phyloP scores from a whole-genome alignment of 92 coral and sea anemone species.

The Desmophyllum pertusum region DNA sequence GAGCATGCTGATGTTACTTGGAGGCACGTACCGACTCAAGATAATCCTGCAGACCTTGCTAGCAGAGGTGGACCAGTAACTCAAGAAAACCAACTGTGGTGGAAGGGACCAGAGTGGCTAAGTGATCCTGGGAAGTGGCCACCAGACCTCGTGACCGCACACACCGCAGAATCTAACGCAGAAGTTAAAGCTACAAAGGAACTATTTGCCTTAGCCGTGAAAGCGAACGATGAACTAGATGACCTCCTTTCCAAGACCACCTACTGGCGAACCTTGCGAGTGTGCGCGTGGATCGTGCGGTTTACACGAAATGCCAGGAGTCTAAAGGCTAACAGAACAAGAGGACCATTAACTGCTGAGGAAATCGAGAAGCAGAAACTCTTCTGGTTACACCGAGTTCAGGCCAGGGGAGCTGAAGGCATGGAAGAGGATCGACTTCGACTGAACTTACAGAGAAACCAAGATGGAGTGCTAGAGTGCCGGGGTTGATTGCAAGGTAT shows the following conservation, averaged over 20 bases:
- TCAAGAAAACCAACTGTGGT: slow-evolving; percentile 56
- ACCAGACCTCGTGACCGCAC: slow-evolving; percentile 49
- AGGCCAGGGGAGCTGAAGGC: slow-evolving; percentile 37
- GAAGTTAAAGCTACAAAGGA: slow-evolving; percentile 65
- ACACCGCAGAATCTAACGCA: slow-evolving; percentile 61
- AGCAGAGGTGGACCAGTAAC: slow-evolving; percentile 62
- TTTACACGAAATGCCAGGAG: slow-evolving; percentile 31
- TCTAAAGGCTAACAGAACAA: neutral
- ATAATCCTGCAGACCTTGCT: slow-evolving; percentile 73
- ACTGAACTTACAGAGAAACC: slow-evolving; percentile 52
- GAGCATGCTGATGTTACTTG: slow-evolving; percentile 63
- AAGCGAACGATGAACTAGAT: slow-evolving; percentile 45
- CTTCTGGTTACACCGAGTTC: slow-evolving; percentile 49
- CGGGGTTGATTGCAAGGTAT: slow-evolving; percentile 54
- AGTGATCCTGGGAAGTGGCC: slow-evolving; percentile 66
- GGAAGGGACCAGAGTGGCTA: slow-evolving; percentile 79
- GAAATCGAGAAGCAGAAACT: slow-evolving; percentile 50
- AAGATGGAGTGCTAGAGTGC: slow-evolving; percentile 57
- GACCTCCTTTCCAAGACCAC: slow-evolving; percentile 38
- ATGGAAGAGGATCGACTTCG: slow-evolving; percentile 49
- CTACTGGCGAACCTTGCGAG: slow-evolving; percentile 41
- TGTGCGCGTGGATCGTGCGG: slow-evolving; percentile 43
- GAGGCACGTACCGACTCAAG: slow-evolving; percentile 65
- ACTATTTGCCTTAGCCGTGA: slow-evolving; percentile 68
- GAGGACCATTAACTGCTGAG: slow-evolving; percentile 60